Evolutionary conservation across 1,140 invertebrate genomes (phyloP).

Genomic region (Lepidurus arcticus): DNA sequence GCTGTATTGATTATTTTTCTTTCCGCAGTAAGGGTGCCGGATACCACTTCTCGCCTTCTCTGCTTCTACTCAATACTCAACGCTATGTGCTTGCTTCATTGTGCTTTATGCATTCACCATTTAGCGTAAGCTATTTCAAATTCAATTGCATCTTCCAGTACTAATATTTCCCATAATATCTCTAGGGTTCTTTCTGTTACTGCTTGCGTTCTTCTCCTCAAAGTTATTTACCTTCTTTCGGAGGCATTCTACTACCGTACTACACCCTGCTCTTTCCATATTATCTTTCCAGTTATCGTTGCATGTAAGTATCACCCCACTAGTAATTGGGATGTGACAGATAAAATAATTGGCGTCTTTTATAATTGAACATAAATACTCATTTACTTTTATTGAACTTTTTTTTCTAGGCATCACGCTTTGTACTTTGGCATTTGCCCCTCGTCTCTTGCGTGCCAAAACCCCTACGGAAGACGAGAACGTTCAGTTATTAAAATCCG

Average conservation of each 20-base stretch:
- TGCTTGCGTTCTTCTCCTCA: conserved; percentile 27
- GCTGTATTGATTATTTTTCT: conserved; percentile 20
- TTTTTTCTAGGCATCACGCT: conserved; percentile 22
- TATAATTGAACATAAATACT: background rate
- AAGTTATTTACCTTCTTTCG: conserved; percentile 25
- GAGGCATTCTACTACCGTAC: conserved; percentile 17
- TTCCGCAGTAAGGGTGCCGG: conserved; percentile 25
- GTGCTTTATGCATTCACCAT: conserved; percentile 33
- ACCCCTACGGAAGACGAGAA: conserved; percentile 26
- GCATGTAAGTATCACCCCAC: background rate
- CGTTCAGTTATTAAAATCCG: conserved; percentile 29
- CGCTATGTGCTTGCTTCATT: conserved; percentile 20
- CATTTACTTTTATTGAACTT: background rate
- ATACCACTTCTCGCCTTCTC: conserved; percentile 22
- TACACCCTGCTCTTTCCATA: conserved; percentile 26
- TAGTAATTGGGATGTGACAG: background rate
- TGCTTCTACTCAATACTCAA: conserved; percentile 26
- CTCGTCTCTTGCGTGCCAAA: conserved; percentile 19
- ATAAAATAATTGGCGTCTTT: background rate
- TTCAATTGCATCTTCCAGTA: background rate
- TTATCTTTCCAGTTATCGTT: conserved; percentile 32
- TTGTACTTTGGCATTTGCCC: conserved; percentile 23
- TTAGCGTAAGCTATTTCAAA: conserved; percentile 29
- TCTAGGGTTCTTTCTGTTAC: background rate
- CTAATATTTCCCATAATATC: conserved; percentile 5